Base-by-base conservation (phyloP, 2,888 invertebrate species). In the Cerastoderma edule region DNA sequence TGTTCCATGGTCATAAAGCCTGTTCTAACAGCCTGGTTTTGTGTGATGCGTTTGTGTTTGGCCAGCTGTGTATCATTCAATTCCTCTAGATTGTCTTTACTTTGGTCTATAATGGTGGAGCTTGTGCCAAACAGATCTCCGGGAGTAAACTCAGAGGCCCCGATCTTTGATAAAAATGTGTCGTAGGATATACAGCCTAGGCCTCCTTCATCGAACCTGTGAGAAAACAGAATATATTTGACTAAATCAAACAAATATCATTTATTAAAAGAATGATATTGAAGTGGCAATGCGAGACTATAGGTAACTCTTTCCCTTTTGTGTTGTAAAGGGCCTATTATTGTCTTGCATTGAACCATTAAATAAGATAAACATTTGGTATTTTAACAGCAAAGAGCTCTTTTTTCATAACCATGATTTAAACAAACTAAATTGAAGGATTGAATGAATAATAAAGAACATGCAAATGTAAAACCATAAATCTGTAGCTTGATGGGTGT, bases 11-110 rank as follows among this genome's bases (percentile, higher is more conserved):
- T 78, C 88, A 92, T 86, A 68, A 82, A 84, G 6, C 78, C 80
- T 2, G 85, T 81, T 39, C 83, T 76, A 67, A 87, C 80, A 30
- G 91, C 91, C 80, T 92, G 91, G 65, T 90, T 87, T 64, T 79
- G 79, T 6, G 90, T 89, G 72, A 90, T 90, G 63, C 87, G 78
- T 77, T 91, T 89, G 27, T 92, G 91, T 68, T 87, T 88, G 30
- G 50, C 68, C 70, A 86, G 85, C 83, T 91, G 91, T 28, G 84
- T 75, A 4, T 80, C 78, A 70, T 87, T 89, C 77, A 90, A 90
- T 5, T 87, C 83, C 48, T 88, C 87, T 44, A 91, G 72, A 33
- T 78, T 79, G 53, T 84, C 78, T 67, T 82, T 75, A 80, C 90
- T 92, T 28, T 87, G 83, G 32, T 87, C 84, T 39, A 88, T 87